These are phyloP conservation scores for Ptychadena robeensis DNA, from an alignment of 2,797 vertebrate species.

Conservation along the genomic window DNA sequence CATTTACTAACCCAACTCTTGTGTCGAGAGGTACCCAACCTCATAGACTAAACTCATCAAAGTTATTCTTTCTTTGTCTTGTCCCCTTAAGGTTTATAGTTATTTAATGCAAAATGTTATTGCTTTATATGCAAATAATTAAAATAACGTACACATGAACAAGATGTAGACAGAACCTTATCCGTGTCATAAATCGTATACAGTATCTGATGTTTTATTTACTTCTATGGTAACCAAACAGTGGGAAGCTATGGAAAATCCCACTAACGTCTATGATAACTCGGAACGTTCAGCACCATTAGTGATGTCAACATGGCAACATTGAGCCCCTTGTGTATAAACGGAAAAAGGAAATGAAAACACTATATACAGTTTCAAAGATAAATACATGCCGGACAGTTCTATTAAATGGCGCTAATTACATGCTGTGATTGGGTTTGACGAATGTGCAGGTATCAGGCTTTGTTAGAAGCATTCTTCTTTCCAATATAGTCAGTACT, in stretches of 20 bases:
- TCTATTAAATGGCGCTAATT: not conserved
- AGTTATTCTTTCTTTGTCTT: too few species aligned
- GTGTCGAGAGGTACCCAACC: too few species aligned
- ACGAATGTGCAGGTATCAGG: too few species aligned
- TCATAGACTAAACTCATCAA: too few species aligned
- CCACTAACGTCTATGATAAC: slow-evolving; percentile 35
- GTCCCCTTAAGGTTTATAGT: too few species aligned
- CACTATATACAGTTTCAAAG: not conserved
- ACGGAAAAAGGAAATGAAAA: slow-evolving; percentile 1
- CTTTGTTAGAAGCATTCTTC: too few species aligned
- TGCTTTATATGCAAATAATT: not conserved
- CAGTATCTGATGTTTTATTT: slow-evolving; percentile 26
- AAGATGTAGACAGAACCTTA: not conserved
- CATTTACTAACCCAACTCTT: too few species aligned
- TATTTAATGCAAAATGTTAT: not conserved
- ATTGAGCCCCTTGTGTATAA: slow-evolving; percentile 22
- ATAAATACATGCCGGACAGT: not conserved
- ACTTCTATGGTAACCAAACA: slow-evolving; percentile 37
- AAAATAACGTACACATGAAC: not conserved
- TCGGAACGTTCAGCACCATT: slow-evolving; percentile 17
- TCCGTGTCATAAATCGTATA: not conserved
- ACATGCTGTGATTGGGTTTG: too few species aligned
- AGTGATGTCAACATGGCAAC: slow-evolving; percentile 44
- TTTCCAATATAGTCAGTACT: too few species aligned
- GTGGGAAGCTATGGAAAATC: slow-evolving; percentile 44